Evolutionary conservation across 2,888 invertebrate genomes (phyloP), one percentile per base, ranked within the genome.

Genomic region (Megaustenia siamemsis): DNA sequence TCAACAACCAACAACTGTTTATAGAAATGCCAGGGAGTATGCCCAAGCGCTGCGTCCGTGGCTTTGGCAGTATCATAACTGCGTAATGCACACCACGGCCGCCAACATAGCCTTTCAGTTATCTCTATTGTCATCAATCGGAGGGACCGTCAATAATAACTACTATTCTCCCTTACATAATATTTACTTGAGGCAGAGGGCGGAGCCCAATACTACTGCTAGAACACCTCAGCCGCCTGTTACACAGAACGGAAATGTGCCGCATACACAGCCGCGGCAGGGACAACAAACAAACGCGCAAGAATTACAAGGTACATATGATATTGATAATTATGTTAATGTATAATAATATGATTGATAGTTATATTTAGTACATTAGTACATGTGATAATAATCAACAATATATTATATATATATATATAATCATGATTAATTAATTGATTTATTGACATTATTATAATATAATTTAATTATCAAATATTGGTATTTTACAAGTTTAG

Each of bases 11-110:
- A 28, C 71, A 3, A 15, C 35, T 56, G 66, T 71, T 18, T 89
- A 89, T 82, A 86, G 77, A 69, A 90, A 89, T 73, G 88, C 89
- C 21, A 76, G 87, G 35, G 89, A 90, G 86, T 90, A 90, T 82
- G 89, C 90, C 10, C 88, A 89, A 63, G 88, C 86, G 38, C 86
- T 90, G 6, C 86, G 87, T 8, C 83, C 86, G 32, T 90, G 90
- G 90, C 69, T 90, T 21, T 87, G 88, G 80, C 88, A 89, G 32
- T 90, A 90, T 86, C 86, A 88, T 35, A 68, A 77, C 85, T 86
- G 80, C n/a, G 79, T 86, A 1, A 87, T 90, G 87, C 84, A 87
- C 56, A 53, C 32, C 18, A 82, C 81, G 76, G 71, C 85, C 35
- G 28, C 81, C 45, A 81, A 63, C 49, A 35, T 77, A 21, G 43